Percentiles rank a stretch among this genome's conserved stretches.
phyloP scores from a whole-genome alignment of 2,888 invertebrate genomes.

The Stenichneumon culpator region DNA sequence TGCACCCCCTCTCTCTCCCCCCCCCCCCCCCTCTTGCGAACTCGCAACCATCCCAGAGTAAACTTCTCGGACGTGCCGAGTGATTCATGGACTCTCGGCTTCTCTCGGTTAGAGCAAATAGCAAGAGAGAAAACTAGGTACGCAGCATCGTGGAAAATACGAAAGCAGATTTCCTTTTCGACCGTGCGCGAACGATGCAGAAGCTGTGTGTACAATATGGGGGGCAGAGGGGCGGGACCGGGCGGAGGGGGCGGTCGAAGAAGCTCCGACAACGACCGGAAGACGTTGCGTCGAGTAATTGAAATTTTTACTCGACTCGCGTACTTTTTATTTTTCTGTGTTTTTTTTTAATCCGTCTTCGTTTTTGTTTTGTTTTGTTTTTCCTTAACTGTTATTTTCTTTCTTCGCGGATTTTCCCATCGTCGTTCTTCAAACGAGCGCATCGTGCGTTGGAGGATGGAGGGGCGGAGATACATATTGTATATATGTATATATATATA shows the following conservation, averaged over 20 bases:
- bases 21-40: constrained; percentile 4
- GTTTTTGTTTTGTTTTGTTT: constrained; percentile 22
- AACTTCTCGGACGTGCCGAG: constrained; percentile 69
- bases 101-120: constrained; percentile 55
- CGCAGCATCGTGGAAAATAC: constrained; percentile 65
- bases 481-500: background rate
- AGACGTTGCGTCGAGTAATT: constrained; percentile 67
- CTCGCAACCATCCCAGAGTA: constrained; percentile 57
- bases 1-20: background rate
- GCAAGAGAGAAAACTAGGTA: constrained; percentile 56
- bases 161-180: constrained; percentile 67
- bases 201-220: constrained; percentile 24
- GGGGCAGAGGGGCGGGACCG: constrained; percentile 5
- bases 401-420: constrained; percentile 14
- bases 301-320: constrained; percentile 61
- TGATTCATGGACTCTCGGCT: constrained; percentile 67
- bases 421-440: constrained; percentile 40
- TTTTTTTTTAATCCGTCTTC: background rate
- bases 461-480: background rate
- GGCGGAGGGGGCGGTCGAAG: constrained; percentile 47
- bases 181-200: constrained; percentile 7
- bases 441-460: constrained; percentile 4
- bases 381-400: constrained; percentile 29
- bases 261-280: constrained; percentile 54
- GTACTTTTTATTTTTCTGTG: constrained; percentile 17